Conservation (phyloP, 2,113 vertebrate genomes). For the Mellivora capensis region DNA sequence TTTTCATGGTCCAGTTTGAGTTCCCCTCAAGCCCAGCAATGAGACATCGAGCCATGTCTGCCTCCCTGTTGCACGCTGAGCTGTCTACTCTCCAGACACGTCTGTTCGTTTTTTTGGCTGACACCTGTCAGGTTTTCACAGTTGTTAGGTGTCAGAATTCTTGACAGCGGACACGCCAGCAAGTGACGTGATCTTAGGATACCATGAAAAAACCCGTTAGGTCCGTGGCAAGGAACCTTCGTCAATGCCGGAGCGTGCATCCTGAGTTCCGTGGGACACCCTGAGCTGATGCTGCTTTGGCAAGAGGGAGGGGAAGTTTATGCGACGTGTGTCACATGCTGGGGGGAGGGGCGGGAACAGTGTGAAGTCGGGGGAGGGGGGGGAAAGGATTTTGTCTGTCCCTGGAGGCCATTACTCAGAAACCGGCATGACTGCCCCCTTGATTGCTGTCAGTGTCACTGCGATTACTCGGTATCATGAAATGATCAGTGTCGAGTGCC, state of each 20-base stretch:
- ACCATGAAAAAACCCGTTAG: background rate
- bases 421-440: background rate
- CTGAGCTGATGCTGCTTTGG: background rate
- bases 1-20: background rate
- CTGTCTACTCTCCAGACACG: background rate
- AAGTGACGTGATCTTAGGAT: background rate
- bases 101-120: background rate
- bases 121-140: background rate
- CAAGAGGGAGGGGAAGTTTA: background rate
- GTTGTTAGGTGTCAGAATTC: background rate
- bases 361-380: no score
- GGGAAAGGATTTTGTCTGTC: background rate
- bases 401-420: background rate
- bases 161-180: background rate
- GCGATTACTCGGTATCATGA: background rate
- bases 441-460: no score
- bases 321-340: rapidly evolving
- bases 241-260: background rate
- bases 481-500: background rate
- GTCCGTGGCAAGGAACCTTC: background rate
- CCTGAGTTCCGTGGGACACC: background rate
- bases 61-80: background rate
- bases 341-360: background rate
- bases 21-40: background rate
- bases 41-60: background rate